Percentiles rank a stretch among this genome's conserved stretches.
Conservation (phyloP, 2,113 vertebrate genomes). For the Australoheros scitulus region DNA sequence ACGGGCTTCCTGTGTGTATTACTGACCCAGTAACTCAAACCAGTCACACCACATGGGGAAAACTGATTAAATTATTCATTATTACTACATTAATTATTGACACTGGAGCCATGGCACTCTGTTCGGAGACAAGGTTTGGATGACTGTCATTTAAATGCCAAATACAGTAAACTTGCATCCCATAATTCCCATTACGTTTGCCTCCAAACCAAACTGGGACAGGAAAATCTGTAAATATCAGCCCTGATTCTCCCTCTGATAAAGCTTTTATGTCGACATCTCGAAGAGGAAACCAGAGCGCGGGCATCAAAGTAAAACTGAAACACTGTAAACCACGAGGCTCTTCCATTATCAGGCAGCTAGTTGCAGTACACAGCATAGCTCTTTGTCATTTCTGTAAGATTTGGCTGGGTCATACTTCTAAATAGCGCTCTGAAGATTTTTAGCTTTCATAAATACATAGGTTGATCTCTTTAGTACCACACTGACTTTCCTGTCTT, state of each 20-base stretch:
- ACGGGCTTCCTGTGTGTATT: background rate
- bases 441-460: background rate
- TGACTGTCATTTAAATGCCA: constrained; percentile 22
- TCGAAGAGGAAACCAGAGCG: constrained; percentile 11
- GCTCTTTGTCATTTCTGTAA: background rate
- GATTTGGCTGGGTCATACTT: no score
- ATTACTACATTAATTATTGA: constrained; percentile 45
- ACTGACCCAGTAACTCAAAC: constrained; percentile 35
- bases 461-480: background rate
- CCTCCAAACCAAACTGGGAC: constrained; percentile 48
- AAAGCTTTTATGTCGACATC: constrained; percentile 17
- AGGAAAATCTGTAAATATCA: constrained; percentile 52
- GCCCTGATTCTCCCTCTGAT: constrained; percentile 18
- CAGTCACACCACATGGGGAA: constrained; percentile 5
- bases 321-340: background rate
- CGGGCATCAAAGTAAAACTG: constrained; percentile 23
- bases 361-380: background rate
- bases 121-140: constrained; percentile 21
- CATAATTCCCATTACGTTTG: constrained; percentile 31
- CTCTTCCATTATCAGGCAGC: background rate
- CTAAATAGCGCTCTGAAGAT: no score
- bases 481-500: background rate
- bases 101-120: background rate
- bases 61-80: constrained; percentile 35
- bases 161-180: background rate